These are phyloP conservation scores for Helicoverpa armigera DNA, from an alignment of 1,140 invertebrate species.

Conservation along the genomic window DNA sequence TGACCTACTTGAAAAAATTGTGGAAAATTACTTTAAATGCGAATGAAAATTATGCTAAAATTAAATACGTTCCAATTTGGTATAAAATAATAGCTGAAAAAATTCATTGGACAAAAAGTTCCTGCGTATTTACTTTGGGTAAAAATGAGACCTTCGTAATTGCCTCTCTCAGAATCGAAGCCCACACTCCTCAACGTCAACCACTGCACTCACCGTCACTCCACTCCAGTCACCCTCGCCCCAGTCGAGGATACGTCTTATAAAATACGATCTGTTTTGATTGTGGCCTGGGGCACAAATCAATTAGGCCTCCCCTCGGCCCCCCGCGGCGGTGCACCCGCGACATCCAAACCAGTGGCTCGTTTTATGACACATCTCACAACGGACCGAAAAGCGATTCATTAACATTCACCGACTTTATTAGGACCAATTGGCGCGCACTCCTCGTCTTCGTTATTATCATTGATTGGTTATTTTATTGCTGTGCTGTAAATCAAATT, in stretches of 20 bases:
- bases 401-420: constrained; percentile 85
- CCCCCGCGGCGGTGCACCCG: constrained; percentile 74
- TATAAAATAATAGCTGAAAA: too few species aligned
- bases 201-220: constrained; percentile 46
- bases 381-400: constrained; percentile 76
- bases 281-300: constrained; percentile 86
- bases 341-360: constrained; percentile 83
- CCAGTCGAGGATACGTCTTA: constrained; percentile 79
- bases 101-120: too few species aligned
- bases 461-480: constrained; percentile 53
- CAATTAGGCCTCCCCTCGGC: constrained; percentile 81
- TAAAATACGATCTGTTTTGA: constrained; percentile 87
- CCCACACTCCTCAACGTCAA: constrained; percentile 44
- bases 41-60: too few species aligned
- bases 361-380: constrained; percentile 85
- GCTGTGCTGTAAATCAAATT: constrained; percentile 41
- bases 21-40: background rate
- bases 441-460: constrained; percentile 31
- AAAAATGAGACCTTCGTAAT: background rate
- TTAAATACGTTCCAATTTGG: too few species aligned
- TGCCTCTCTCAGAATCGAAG: constrained; percentile 65
- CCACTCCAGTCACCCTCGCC: constrained; percentile 72
- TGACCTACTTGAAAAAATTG: background rate
- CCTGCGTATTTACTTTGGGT: too few species aligned
- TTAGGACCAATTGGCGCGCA: constrained; percentile 64